phyloP scores from a whole-genome alignment of 2,113 vertebrate species.

The Tauraco erythrolophus region DNA sequence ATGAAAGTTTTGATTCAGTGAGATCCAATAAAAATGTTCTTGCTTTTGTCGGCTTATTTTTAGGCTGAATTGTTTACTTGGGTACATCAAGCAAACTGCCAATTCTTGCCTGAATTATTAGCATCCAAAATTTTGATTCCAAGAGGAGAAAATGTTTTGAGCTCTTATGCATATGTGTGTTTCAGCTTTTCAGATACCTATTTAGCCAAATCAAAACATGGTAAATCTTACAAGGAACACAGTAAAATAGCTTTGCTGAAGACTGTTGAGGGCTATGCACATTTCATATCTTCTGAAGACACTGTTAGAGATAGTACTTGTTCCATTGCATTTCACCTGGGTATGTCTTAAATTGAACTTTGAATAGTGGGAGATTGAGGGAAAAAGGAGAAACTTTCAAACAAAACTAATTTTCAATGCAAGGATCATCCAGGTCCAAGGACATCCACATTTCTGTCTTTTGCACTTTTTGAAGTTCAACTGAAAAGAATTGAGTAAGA shows the following conservation, averaged over 20 bases:
- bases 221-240: neutral
- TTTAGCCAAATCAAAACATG: neutral
- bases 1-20: neutral
- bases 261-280: neutral
- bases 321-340: neutral
- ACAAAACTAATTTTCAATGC: neutral
- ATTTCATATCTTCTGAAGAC: neutral
- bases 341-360: neutral
- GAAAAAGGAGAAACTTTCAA: neutral
- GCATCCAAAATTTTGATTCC: neutral
- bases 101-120: neutral
- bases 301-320: neutral
- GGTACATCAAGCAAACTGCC: neutral
- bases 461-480: neutral
- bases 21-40: neutral
- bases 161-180: neutral
- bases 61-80: neutral
- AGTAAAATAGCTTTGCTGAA: neutral
- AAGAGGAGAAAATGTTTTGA: neutral
- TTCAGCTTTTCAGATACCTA: neutral
- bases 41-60: neutral
- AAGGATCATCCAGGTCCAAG: neutral
- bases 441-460: neutral
- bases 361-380: neutral
- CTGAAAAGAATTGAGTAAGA: neutral